These are phyloP conservation scores for Penaeus monodon DNA, from an alignment of 2,888 invertebrate genomes.

Conservation along the genomic window DNA sequence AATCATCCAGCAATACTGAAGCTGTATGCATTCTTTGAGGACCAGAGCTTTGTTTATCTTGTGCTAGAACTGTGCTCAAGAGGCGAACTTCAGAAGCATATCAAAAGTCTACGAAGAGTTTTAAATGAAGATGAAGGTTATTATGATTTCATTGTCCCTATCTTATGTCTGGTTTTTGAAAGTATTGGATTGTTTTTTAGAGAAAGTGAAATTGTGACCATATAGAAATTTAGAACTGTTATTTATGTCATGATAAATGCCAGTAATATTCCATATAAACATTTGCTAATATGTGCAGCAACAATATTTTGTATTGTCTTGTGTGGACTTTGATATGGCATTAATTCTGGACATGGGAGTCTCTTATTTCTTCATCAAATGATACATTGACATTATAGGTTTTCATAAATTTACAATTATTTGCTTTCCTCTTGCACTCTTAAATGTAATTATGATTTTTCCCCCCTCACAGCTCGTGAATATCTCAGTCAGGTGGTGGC, in stretches of 20 bases:
- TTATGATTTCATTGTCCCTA: conserved; percentile 31
- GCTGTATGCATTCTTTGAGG: conserved; percentile 92
- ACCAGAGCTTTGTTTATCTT: conserved; percentile 90
- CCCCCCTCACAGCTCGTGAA: conserved; percentile 76
- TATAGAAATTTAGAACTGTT: too few species aligned
- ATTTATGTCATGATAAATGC: too few species aligned
- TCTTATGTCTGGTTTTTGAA: not conserved
- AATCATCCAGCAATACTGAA: conserved; percentile 93
- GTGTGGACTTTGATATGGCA: too few species aligned
- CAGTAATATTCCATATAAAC: too few species aligned
- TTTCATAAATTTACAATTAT: too few species aligned
- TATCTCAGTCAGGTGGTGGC: conserved; percentile 88
- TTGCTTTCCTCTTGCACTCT: too few species aligned
- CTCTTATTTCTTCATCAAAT: too few species aligned
- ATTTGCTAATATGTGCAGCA: too few species aligned
- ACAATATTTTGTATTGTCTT: too few species aligned
- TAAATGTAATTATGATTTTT: conserved; percentile 69
- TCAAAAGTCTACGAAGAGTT: conserved; percentile 74
- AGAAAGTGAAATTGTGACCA: too few species aligned
- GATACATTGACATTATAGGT: too few species aligned
- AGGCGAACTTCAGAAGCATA: conserved; percentile 89
- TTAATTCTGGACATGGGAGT: too few species aligned
- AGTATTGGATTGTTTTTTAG: conserved; percentile 1
- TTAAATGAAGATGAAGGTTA: conserved; percentile 75
- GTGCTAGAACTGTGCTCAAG: conserved; percentile 93